Evolutionary conservation across 2,113 vertebrate genomes (phyloP).

Genomic region (Litocranius walleri): DNA sequence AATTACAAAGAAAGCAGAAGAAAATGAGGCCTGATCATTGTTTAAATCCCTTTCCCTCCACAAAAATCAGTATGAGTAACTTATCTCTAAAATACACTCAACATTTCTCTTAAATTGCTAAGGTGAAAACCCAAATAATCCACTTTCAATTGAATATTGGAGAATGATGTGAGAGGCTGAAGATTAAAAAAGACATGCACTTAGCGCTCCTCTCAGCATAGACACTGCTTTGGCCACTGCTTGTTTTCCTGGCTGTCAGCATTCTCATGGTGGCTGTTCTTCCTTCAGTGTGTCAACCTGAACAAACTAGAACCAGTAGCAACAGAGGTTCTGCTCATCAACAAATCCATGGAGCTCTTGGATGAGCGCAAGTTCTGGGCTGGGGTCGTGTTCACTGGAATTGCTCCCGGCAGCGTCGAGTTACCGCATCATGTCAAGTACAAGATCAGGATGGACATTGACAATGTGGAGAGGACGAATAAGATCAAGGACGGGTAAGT

Average conservation of each 20-base stretch:
- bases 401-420: slow-evolving; percentile 81
- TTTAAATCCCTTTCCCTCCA: not conserved
- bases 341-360: slow-evolving; percentile 90
- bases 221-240: not conserved
- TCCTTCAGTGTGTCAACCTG: slow-evolving; percentile 91
- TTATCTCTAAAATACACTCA: not conserved
- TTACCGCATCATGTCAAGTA: slow-evolving; percentile 91
- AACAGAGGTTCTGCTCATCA: slow-evolving; percentile 89
- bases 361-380: slow-evolving; percentile 97
- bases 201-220: not conserved
- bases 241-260: not conserved
- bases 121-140: not conserved
- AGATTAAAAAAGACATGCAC: not conserved
- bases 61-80: not conserved
- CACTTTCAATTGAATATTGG: not conserved
- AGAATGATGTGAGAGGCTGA: not conserved
- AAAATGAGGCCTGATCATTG: not conserved
- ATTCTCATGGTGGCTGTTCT: not conserved
- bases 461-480: slow-evolving; percentile 98
- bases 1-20: not conserved
- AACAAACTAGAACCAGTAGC: slow-evolving; percentile 93
- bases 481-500: slow-evolving; percentile 98
- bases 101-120: not conserved
- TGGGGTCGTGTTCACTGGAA: slow-evolving; percentile 90
- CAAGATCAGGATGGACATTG: slow-evolving; percentile 99